Percentiles rank a stretch among this genome's conserved stretches.
phyloP scores from a whole-genome alignment of 2,888 invertebrate genomes.

The Pandemis heparana region DNA sequence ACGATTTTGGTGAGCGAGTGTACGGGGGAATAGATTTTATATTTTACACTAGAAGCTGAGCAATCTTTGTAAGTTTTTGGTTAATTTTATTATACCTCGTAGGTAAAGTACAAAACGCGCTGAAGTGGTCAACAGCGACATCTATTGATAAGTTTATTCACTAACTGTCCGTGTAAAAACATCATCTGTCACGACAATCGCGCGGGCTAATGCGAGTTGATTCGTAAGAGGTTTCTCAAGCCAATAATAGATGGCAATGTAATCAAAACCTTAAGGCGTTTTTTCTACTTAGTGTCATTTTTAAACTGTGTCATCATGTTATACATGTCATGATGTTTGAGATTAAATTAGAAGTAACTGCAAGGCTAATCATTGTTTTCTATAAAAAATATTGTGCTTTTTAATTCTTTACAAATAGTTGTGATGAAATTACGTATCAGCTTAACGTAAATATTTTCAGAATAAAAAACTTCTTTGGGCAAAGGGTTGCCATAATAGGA shows the following conservation, averaged over 20 bases:
- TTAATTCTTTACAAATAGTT: no score
- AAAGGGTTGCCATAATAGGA: conserved; percentile 10
- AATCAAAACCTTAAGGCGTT: conserved; percentile 1
- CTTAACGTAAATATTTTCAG: conserved; percentile 5
- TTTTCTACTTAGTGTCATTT: not conserved
- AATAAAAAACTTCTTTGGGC: not conserved
- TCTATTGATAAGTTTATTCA: not conserved
- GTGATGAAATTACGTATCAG: not conserved
- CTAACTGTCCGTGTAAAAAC: no score
- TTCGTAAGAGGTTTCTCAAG: not conserved
- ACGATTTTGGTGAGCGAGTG: no score
- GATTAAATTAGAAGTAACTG: not conserved
- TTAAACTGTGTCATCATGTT: not conserved
- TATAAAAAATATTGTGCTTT: not conserved
- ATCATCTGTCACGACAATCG: not conserved
- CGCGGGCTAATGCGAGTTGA: no score
- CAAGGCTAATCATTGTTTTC: not conserved
- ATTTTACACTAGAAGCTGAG: no score
- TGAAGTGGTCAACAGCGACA: not conserved
- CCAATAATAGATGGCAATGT: conserved; percentile 15
- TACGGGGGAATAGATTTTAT: no score
- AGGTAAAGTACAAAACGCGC: no score
- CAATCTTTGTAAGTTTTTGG: no score
- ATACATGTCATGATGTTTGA: not conserved
- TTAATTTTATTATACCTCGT: no score